Percentiles rank a stretch among this genome's conserved stretches.
These are phyloP conservation scores for Drosophila littoralis DNA, from an alignment of 1,140 invertebrate species.

Conservation along the genomic window DNA sequence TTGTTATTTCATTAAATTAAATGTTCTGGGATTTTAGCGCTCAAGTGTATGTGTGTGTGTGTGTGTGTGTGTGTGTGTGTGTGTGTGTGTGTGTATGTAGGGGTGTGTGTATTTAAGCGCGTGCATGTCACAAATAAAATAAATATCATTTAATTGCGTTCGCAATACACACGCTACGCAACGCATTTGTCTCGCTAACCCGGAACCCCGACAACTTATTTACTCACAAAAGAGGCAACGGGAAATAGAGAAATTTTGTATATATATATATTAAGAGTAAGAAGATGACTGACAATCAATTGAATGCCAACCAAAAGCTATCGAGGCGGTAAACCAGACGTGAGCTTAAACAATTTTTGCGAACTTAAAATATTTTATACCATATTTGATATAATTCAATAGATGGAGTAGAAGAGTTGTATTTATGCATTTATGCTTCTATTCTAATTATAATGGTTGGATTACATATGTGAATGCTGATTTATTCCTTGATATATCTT, in stretches of 20 bases:
- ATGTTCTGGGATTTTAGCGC: slow-evolving; percentile 62
- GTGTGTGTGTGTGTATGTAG: slow-evolving; percentile 12
- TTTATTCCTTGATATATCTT: no score
- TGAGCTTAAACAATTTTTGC: no score
- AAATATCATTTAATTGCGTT: slow-evolving; percentile 74
- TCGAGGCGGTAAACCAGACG: not conserved
- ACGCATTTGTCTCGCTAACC: slow-evolving; percentile 49
- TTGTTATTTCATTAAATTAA: slow-evolving; percentile 82
- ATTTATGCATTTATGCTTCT: no score
- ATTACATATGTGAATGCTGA: no score
- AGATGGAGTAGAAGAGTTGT: no score
- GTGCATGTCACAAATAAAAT: slow-evolving; percentile 61
- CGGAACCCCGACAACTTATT: slow-evolving; percentile 46
- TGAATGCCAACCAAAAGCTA: not conserved
- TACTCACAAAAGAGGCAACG: not conserved
- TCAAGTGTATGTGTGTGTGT: slow-evolving; percentile 15
- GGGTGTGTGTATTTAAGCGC: slow-evolving; percentile 32
- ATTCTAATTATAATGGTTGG: no score
- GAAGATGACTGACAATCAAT: not conserved
- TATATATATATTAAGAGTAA: not conserved
- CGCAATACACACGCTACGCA: slow-evolving; percentile 44
- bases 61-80: slow-evolving; percentile 9
- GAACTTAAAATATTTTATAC: no score
- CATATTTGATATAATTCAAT: no score
- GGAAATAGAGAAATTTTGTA: not conserved